These are phyloP conservation scores for Artemia franciscana DNA, from an alignment of 1,140 invertebrate genomes.

Conservation along the genomic window DNA sequence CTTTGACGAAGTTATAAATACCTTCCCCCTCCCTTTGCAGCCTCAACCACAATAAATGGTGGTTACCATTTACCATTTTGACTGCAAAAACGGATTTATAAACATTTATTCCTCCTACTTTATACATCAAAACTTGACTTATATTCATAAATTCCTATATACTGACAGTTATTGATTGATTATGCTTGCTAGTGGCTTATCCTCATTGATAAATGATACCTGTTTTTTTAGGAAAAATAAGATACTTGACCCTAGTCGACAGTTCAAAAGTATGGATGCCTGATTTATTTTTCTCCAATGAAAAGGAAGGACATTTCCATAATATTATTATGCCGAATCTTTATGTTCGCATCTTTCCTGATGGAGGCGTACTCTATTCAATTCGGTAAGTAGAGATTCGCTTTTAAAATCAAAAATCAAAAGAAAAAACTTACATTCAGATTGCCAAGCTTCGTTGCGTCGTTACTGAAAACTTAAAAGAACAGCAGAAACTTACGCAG, in stretches of 20 bases:
- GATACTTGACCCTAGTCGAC: conserved; percentile 20
- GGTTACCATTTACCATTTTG: no score
- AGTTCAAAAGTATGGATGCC: conserved; percentile 26
- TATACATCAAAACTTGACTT: no score
- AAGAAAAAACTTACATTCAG: conserved; percentile 7
- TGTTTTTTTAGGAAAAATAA: conserved; percentile 13
- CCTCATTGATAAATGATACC: no score
- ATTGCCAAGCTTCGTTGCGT: not conserved
- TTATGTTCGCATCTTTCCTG: conserved; percentile 23
- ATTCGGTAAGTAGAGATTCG: conserved; percentile 22
- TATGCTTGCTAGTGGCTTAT: no score
- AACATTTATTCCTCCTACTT: no score
- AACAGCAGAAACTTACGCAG: no score
- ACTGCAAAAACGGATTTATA: no score
- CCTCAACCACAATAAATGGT: no score
- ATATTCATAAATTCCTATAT: no score
- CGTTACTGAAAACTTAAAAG: not conserved
- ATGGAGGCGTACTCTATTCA: conserved; percentile 26
- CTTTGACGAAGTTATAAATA: no score
- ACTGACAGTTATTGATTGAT: no score
- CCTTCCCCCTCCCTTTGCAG: no score
- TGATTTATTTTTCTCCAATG: conserved; percentile 28
- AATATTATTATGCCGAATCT: conserved; percentile 22
- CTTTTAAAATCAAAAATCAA: not conserved
- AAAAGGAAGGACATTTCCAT: conserved; percentile 25